These are phyloP conservation scores for Amiota mariae DNA, from an alignment of 2,888 invertebrate species.

Conservation along the genomic window DNA sequence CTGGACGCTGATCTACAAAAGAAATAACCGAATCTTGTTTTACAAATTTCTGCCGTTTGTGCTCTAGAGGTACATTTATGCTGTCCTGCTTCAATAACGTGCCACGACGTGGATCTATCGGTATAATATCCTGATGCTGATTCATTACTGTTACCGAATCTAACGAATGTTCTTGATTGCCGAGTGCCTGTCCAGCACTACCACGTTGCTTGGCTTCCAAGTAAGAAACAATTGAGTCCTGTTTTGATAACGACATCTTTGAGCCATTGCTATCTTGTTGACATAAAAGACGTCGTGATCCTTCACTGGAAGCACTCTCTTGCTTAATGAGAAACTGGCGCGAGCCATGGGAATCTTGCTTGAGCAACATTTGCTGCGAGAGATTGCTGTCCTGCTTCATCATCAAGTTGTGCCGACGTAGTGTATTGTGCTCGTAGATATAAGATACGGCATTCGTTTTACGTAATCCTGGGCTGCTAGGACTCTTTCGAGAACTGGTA, in stretches of 20 bases:
- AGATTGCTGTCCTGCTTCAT: constrained; percentile 73
- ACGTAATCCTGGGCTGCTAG: constrained; percentile 76
- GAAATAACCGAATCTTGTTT: constrained; percentile 74
- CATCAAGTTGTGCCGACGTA: constrained; percentile 71
- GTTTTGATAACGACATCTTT: constrained; percentile 71
- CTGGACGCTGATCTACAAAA: constrained; percentile 73
- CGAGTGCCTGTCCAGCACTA: constrained; percentile 49
- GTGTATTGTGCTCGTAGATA: constrained; percentile 74
- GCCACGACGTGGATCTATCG: constrained; percentile 69
- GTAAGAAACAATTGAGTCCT: constrained; percentile 73
- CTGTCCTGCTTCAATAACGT: constrained; percentile 62
- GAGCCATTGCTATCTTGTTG: constrained; percentile 73
- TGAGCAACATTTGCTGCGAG: constrained; percentile 72
- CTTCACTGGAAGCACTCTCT: constrained; percentile 72
- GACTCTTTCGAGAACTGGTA: constrained; percentile 75
- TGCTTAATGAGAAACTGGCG: constrained; percentile 73
- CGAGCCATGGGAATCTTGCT: constrained; percentile 73
- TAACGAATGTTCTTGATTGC: constrained; percentile 50
- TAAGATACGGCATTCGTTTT: constrained; percentile 76
- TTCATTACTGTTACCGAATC: constrained; percentile 58
- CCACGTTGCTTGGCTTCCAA: constrained; percentile 70
- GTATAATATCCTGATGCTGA: constrained; percentile 68
- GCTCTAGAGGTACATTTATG: constrained; percentile 53
- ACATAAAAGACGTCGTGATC: constrained; percentile 70
- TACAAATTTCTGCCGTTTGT: constrained; percentile 72